Conservation (phyloP, 2,888 invertebrate species). For the Drosophila emarginata region DNA sequence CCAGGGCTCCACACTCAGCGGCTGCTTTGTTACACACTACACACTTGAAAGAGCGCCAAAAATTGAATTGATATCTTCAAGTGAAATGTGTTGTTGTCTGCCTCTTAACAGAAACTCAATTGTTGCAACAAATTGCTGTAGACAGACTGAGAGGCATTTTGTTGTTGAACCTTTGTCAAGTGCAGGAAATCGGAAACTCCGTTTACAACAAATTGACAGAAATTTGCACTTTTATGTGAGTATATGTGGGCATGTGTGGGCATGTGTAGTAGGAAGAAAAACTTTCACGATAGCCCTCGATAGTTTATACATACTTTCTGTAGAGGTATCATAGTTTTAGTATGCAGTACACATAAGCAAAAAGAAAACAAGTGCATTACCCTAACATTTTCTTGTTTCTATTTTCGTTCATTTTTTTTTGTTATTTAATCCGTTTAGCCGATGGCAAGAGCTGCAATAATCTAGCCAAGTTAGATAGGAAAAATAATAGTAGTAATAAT, state of each 20-base stretch:
- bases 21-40: too few species aligned
- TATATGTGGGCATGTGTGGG: background rate
- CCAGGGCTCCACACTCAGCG: slow-evolving; percentile 17
- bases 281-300: slow-evolving; percentile 46
- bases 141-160: slow-evolving; percentile 7
- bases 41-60: slow-evolving; percentile 10
- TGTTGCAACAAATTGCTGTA: slow-evolving; percentile 29
- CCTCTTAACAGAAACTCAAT: background rate
- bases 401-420: too few species aligned
- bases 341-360: background rate
- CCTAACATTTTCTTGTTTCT: too few species aligned
- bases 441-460: too few species aligned
- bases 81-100: slow-evolving; percentile 2
- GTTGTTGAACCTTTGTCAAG: slow-evolving; percentile 7
- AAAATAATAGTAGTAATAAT: too few species aligned
- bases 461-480: too few species aligned
- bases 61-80: slow-evolving; percentile 15
- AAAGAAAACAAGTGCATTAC: too few species aligned
- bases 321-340: background rate
- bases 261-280: slow-evolving; percentile 47
- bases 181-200: slow-evolving; percentile 59
- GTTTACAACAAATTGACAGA: slow-evolving; percentile 71
- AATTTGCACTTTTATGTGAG: slow-evolving; percentile 57
- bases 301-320: background rate
- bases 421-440: too few species aligned